These are phyloP conservation scores for Lytechinus pictus DNA, from an alignment of 35 echinoderm and acorn worm species.

Conservation along the genomic window DNA sequence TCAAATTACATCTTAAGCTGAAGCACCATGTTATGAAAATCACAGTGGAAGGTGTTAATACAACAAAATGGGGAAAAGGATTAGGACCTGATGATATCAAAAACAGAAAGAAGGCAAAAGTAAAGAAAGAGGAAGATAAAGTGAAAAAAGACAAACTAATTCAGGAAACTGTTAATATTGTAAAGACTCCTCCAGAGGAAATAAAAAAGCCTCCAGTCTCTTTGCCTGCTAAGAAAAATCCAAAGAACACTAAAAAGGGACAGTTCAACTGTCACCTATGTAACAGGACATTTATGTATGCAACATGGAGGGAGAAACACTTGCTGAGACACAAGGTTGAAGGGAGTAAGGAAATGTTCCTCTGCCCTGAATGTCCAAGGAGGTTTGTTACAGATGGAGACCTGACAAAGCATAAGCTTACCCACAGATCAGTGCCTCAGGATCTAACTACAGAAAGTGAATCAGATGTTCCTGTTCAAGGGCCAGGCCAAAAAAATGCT, in stretches of 20 bases:
- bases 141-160: background rate
- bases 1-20: constrained; percentile 62
- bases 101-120: background rate
- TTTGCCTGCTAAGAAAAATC: background rate
- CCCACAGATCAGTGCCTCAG: background rate
- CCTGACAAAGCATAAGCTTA: background rate
- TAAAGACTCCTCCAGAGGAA: background rate
- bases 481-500: background rate
- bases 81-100: constrained; percentile 7
- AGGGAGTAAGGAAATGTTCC: background rate
- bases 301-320: constrained; percentile 66
- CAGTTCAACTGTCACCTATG: constrained; percentile 55
- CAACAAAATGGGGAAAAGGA: constrained; percentile 46
- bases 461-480: background rate
- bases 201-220: background rate
- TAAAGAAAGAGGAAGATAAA: background rate
- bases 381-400: constrained; percentile 35
- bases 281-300: constrained; percentile 63
- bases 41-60: constrained; percentile 51
- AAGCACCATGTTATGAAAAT: constrained; percentile 57
- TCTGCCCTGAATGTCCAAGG: background rate
- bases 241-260: constrained; percentile 1
- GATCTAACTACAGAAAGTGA: background rate
- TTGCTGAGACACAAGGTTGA: constrained; percentile 47
- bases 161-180: constrained; percentile 9